These are phyloP conservation scores for Cottus gobio DNA, from an alignment of 2,113 vertebrate species.

Conservation along the genomic window DNA sequence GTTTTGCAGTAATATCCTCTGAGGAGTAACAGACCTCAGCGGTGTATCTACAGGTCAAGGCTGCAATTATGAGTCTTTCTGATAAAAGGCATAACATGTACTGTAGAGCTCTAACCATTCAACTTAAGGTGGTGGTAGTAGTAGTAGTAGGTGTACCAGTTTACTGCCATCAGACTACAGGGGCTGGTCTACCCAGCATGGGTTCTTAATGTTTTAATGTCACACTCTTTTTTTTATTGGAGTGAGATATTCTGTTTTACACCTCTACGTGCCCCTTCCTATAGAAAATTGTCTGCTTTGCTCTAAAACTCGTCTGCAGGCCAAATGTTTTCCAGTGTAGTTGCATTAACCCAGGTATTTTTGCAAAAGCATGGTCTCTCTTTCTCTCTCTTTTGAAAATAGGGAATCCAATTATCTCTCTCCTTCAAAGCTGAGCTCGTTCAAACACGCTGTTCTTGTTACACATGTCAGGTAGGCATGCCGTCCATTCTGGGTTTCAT, in stretches of 20 bases:
- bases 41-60: too few relatives aligned
- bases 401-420: conserved; percentile 32
- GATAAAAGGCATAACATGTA: neutral
- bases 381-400: conserved; percentile 6
- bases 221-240: neutral
- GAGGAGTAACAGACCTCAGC: neutral
- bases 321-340: conserved; percentile 13
- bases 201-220: neutral
- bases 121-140: too few relatives aligned
- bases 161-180: neutral
- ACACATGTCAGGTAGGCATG: conserved; percentile 8
- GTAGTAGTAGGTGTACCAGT: neutral
- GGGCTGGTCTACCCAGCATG: too few relatives aligned
- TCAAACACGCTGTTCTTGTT: conserved; percentile 54
- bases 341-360: conserved; percentile 7
- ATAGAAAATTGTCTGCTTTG: too few relatives aligned
- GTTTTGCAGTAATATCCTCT: neutral
- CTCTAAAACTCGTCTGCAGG: neutral
- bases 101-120: neutral
- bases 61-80: neutral
- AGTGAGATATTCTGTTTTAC: neutral
- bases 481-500: conserved; percentile 42
- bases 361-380: neutral
- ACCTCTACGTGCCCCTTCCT: neutral
- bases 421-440: conserved; percentile 11